Conservation (phyloP, 2,888 invertebrate genomes). For the Willowsia nigromaculata region DNA sequence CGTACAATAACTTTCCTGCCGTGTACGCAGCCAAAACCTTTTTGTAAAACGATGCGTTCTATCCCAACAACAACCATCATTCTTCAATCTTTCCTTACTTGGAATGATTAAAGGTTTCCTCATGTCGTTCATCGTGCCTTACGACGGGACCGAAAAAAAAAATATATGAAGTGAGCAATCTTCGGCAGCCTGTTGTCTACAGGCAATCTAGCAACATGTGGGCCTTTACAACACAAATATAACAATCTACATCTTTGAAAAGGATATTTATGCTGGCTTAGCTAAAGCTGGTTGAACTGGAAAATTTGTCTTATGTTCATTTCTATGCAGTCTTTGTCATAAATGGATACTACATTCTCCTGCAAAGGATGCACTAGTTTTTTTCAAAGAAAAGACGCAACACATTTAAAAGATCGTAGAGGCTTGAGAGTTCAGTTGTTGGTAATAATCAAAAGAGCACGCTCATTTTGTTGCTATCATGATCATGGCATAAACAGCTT, state of each 20-base stretch:
- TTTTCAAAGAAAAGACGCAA: too few species aligned
- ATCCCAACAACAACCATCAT: background rate
- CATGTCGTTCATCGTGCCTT: constrained; percentile 36
- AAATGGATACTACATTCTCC: too few species aligned
- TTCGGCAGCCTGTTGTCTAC: constrained; percentile 59
- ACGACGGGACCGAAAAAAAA: constrained; percentile 10
- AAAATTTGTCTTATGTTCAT: too few species aligned
- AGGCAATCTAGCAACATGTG: constrained; percentile 62
- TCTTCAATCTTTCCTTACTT: constrained; percentile 3
- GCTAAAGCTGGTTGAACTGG: too few species aligned
- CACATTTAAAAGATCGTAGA: too few species aligned
- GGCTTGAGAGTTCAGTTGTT: too few species aligned
- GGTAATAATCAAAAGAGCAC: background rate
- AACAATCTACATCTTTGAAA: background rate
- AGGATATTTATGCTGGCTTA: background rate
- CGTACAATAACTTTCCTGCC: constrained; percentile 6
- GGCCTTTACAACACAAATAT: background rate
- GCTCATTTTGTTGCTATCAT: background rate
- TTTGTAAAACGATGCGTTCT: background rate
- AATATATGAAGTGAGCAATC: constrained; percentile 30
- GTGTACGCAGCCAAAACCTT: background rate
- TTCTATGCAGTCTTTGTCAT: too few species aligned
- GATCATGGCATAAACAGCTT: too few species aligned
- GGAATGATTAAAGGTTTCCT: constrained; percentile 63
- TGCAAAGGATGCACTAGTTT: too few species aligned